Evolutionary conservation across 2,888 invertebrate species (phyloP), one percentile per base, ranked within the genome.

Genomic region (Sericinus montela): DNA sequence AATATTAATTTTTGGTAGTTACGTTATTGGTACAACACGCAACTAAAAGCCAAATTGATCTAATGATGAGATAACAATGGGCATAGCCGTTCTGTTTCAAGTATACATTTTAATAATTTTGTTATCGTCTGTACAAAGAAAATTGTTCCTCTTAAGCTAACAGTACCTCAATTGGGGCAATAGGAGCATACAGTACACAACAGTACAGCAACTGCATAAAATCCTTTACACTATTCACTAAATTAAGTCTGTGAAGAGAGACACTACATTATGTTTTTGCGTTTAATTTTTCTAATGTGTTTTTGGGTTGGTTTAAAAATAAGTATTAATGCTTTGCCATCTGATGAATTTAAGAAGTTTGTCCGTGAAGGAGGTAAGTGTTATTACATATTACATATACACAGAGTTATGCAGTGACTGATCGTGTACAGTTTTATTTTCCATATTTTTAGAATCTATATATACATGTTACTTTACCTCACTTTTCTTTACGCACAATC

Each of bases 81-180:
- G n/a, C n/a, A n/a, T n/a, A n/a, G n/a, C n/a, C n/a, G n/a, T n/a
- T n/a, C n/a, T n/a, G n/a, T n/a, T n/a, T n/a, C n/a, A 25, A 25
- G 8, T 8, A 25, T 7, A 25, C 7, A 25, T 32, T 30, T 30
- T 32, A 6, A 28, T 19, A 6, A 42, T 56, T 63, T 39, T 72
- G 67, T 52, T 28, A 51, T 47, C 54, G 71, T 75, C 52, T 72
- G 78, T 84, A 83, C 80, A 48, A 49, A 56, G 69, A 67, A 71
- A 69, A 76, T 77, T 73, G 72, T 73, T 63, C 67, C 72, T 56
- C 75, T 72, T 80, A 75, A 71, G 66, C 61, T 63, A 74, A 69
- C 70, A 74, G 72, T 70, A 73, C 67, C 75, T 76, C 83, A 84
- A 85, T 83, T 84, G 85, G 71, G 59, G 63, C 67, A 67, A 67